phyloP scores from a whole-genome alignment of 2,888 invertebrate species.

The Lottia scabra region DNA sequence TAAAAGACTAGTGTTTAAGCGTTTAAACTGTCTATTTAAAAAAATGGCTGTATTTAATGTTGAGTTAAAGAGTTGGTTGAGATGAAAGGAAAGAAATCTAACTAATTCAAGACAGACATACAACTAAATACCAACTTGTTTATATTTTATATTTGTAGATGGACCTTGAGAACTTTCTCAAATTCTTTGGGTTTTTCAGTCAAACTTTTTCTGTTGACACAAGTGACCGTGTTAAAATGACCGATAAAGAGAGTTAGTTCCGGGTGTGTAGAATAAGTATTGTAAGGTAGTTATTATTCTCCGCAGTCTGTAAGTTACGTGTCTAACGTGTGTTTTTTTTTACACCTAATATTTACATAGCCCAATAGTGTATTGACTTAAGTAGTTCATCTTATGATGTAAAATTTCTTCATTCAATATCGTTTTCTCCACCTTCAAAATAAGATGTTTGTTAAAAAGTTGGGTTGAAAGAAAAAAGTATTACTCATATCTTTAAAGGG shows the following conservation, averaged over 20 bases:
- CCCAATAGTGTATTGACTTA: background rate
- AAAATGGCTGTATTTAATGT: no score
- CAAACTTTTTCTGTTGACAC: background rate
- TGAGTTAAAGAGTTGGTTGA: no score
- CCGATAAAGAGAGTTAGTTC: background rate
- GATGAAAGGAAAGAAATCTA: background rate
- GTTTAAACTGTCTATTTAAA: no score
- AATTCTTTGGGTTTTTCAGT: background rate
- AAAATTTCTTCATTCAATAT: background rate
- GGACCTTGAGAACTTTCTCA: background rate
- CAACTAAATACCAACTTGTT: background rate
- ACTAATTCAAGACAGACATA: background rate
- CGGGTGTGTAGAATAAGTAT: background rate
- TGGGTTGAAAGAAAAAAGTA: no score
- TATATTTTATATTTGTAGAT: background rate
- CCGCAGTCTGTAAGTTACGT: background rate
- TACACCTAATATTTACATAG: background rate
- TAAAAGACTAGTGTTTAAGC: no score
- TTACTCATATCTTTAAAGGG: no score
- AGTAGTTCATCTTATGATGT: background rate
- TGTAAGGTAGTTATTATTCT: background rate
- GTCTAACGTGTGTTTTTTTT: background rate
- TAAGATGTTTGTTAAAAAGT: background rate
- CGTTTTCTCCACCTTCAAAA: background rate
- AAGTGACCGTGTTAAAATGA: background rate